phyloP scores from a whole-genome alignment of 2,888 invertebrate genomes.

The Stenchaetothrips biformis region DNA sequence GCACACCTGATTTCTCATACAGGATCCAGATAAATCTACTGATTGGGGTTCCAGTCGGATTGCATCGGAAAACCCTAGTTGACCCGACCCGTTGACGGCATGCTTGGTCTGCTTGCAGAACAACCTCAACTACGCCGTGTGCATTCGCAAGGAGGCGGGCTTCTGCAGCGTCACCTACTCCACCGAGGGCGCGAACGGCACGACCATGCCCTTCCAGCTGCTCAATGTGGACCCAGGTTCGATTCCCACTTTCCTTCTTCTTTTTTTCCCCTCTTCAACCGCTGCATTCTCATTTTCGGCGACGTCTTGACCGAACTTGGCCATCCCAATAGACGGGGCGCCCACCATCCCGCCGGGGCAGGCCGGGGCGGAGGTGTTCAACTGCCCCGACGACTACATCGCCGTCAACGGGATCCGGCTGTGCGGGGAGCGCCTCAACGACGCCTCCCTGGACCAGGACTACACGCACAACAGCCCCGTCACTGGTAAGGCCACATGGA shows the following conservation, averaged over 20 bases:
- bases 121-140: conserved; percentile 71
- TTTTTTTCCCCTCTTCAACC: background rate
- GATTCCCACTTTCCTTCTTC: background rate
- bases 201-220: conserved; percentile 59
- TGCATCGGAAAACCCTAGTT: no score
- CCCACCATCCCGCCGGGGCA: conserved; percentile 61
- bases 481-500: conserved; percentile 50
- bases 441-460: conserved; percentile 58
- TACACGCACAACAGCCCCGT: conserved; percentile 64
- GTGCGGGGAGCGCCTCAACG: conserved; percentile 70
- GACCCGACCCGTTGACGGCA: no score
- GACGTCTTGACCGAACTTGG: background rate
- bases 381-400: conserved; percentile 71
- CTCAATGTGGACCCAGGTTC: conserved; percentile 62
- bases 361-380: conserved; percentile 68
- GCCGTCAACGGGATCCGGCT: conserved; percentile 63
- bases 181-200: conserved; percentile 48
- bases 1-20: background rate
- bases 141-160: conserved; percentile 57
- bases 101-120: conserved; percentile 54
- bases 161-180: conserved; percentile 64
- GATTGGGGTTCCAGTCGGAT: no score
- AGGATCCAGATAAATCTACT: background rate
- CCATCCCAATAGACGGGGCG: conserved; percentile 51
- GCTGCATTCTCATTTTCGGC: background rate